Base-by-base conservation (phyloP, 2,113 vertebrate species). In the Amphiprion percula region DNA sequence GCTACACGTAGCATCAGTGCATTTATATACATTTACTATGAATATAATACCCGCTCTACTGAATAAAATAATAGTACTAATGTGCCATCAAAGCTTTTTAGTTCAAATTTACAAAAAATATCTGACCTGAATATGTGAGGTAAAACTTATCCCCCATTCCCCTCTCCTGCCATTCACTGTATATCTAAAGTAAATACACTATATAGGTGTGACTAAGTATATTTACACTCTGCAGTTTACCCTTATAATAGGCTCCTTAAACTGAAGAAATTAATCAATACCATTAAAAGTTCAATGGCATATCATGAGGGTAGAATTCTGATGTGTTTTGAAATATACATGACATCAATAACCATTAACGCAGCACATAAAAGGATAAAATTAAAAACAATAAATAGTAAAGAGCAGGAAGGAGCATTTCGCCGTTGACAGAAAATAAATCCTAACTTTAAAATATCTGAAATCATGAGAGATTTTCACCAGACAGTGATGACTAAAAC, bases 261-360 rank as follows among this genome's bases (percentile, higher is more conserved):
- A 44, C 41, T 15, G 41, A 44, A 44, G 41, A 84, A 87, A 76
- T 84, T 21, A 69, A 85, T 90, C 87, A 1, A 88, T 87, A 80
- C 69, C 78, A 76, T 86, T 81, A 81, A 84, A 85, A 63, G 49
- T 58, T 59, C 54, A 55, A 72, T 58, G 58, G 78, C 52, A 77
- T 41, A 76, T 80, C 6, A 68, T 59, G 65, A 54, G 68, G 58
- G 66, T 49, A 47, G 71, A 80, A 75, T 79, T 90, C 82, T 85
- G 75, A 89, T 89, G 83, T 70, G 11, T 61, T 77, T 69, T 28
- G 76, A 88, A 88, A 88, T 79, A 90, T 68, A 78, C 41, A 60
- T 71, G 68, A 79, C 77, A 75, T 87, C 86, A 82, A 85, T 87
- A 88, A 33, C 75, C 72, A 90, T 91, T 90, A 70, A 79, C 87